A percentile compares a stretch with the other conserved stretches of the same genome.
These are phyloP conservation scores for Hetaerina titia DNA, from an alignment of 2,888 invertebrate genomes.

Conservation along the genomic window DNA sequence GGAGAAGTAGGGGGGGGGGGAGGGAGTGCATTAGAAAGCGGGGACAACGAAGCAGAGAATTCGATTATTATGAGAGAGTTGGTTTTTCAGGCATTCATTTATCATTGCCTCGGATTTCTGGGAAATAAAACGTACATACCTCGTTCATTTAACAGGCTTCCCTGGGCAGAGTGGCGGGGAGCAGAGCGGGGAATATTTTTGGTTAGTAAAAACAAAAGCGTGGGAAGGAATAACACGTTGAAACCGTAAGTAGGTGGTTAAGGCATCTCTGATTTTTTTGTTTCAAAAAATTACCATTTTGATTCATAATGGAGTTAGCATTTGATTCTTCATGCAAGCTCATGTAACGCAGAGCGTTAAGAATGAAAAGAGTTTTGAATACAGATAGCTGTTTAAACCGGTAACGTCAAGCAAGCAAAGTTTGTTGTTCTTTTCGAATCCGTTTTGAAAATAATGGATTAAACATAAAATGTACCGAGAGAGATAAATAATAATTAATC, in stretches of 20 bases:
- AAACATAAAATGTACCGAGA: too few relatives aligned
- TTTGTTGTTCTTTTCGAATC: too few relatives aligned
- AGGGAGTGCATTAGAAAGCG: slow-evolving; percentile 3
- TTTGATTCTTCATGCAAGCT: too few relatives aligned
- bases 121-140: not conserved
- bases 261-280: not conserved
- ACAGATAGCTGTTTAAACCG: too few relatives aligned
- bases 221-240: not conserved
- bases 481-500: too few relatives aligned
- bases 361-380: too few relatives aligned
- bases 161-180: not conserved
- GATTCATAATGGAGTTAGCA: too few relatives aligned
- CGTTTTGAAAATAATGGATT: too few relatives aligned
- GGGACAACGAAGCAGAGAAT: slow-evolving; percentile 10
- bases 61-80: slow-evolving; percentile 36
- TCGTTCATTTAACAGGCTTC: slow-evolving; percentile 12
- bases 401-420: too few relatives aligned
- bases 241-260: not conserved
- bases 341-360: too few relatives aligned
- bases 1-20: not conserved
- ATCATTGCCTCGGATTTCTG: not conserved
- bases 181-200: not conserved
- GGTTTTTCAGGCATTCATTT: slow-evolving; percentile 7
- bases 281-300: too few relatives aligned
- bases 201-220: not conserved